A percentile compares a stretch with the other conserved stretches of the same genome.
Evolutionary conservation across 2,113 vertebrate species (phyloP).

Genomic region (Austrofundulus limnaeus): DNA sequence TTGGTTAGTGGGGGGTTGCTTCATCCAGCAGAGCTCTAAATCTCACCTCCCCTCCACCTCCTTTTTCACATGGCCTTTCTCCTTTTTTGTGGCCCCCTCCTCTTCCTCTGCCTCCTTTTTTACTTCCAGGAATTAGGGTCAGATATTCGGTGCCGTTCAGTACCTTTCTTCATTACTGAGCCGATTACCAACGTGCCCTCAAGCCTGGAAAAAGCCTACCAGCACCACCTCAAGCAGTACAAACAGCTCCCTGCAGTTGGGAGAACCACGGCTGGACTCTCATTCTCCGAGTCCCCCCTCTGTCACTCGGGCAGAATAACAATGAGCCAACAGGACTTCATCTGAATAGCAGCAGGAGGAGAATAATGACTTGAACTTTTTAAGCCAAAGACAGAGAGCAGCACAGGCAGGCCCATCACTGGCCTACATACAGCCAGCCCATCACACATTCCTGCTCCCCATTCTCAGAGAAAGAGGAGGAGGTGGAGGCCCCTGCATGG

Average conservation of each 20-base stretch:
- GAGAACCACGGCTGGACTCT: constrained; percentile 35
- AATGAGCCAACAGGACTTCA: constrained; percentile 78
- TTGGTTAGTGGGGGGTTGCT: constrained; percentile 78
- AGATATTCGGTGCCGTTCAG: constrained; percentile 73
- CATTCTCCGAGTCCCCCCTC: constrained; percentile 55
- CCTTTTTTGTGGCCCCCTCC: constrained; percentile 12
- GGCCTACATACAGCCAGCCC: constrained; percentile 60
- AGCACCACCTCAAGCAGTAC: constrained; percentile 22
- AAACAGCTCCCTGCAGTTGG: constrained; percentile 43
- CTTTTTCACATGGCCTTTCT: constrained; percentile 63
- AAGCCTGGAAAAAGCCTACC: constrained; percentile 24
- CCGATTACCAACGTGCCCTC: constrained; percentile 69
- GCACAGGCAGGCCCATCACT: constrained; percentile 52
- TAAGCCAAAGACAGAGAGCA: constrained; percentile 56
- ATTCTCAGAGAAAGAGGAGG: constrained; percentile 47
- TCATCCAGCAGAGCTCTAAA: constrained; percentile 76
- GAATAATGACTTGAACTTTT: constrained; percentile 79
- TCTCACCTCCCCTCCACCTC: constrained; percentile 70
- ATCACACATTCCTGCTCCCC: constrained; percentile 58
- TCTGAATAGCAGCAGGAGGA: constrained; percentile 72
- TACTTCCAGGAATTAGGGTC: constrained; percentile 67
- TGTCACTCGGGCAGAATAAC: constrained; percentile 81
- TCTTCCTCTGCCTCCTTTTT: constrained; percentile 20
- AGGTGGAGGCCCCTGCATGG: constrained; percentile 43
- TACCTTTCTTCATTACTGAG: constrained; percentile 75